Base-by-base conservation (phyloP, 2,888 invertebrate species). In the Ophioninae sp. region DNA sequence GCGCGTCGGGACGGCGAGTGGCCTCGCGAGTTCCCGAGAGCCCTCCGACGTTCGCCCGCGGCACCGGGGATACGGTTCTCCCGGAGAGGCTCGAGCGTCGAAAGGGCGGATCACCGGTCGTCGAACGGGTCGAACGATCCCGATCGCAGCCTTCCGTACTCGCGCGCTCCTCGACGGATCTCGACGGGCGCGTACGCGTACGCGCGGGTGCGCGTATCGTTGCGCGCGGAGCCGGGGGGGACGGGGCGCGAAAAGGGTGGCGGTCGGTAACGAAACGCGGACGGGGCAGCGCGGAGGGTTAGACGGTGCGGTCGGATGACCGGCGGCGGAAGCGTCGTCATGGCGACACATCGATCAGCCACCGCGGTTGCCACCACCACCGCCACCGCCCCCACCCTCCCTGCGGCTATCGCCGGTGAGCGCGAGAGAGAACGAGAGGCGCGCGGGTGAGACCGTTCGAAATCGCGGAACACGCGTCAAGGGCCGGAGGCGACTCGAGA, bases 261-360 rank as follows among this genome's bases (percentile, higher is more conserved):
- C 70, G 85, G 81, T 82, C 79, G 87, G 79, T 76, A 84, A 82
- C 81, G 84, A 83, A 84, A 77, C 83, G 82, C 62, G 72, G 83
- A 85, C 83, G 82, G 81, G 83, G 76, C 62, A 78, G 61, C 13
- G 50, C 37, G 78, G 75, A 76, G 82, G 70, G 67, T 79, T 79
- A 69, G 61, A 82, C 68, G 74, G 78, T 84, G 88, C 88, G 90
- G 91, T 90, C 91, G 91, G 92, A 92, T 92, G 92, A 92, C 92
- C 92, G 91, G 91, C 90, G 92, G 91, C 92, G 93, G 92, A 92
- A 92, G 93, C 93, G 95, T 95, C 94, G 95, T 95, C 94, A 95
- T 94, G 94, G 94, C 94, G 94, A 93, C 94, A 93, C 93, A 95
- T 95, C 95, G 95, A 95, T 94, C 93, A 93, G 91, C 92, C 91